Evolutionary conservation across 1,140 invertebrate species (phyloP).

Genomic region (Papilio dardanus): DNA sequence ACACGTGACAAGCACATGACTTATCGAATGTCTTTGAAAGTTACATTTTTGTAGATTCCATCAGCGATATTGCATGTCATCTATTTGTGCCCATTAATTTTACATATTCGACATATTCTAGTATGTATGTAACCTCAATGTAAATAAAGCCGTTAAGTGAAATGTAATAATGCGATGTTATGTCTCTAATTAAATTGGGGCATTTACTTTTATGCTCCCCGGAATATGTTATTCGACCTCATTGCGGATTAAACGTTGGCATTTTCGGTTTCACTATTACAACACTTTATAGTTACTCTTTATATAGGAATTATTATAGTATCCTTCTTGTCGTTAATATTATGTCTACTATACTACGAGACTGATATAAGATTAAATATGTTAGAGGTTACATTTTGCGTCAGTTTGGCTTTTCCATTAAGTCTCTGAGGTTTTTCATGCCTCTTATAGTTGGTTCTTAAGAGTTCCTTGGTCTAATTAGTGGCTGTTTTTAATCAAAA

Average conservation of each 20-base stretch:
- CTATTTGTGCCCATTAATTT: not conserved
- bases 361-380: not conserved
- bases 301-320: not conserved
- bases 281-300: not conserved
- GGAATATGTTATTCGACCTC: conserved; percentile 10
- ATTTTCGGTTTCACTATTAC: not conserved
- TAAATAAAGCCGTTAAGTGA: not conserved
- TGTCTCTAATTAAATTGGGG: conserved; percentile 1
- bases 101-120: not conserved
- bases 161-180: conserved; percentile 13
- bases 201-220: conserved; percentile 2
- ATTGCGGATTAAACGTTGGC: not conserved
- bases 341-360: not conserved
- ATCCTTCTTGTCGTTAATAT: not conserved
- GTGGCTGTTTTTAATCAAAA: too few relatives aligned
- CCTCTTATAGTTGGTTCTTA: too few relatives aligned
- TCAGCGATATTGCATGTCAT: not conserved
- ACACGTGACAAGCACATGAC: too few relatives aligned
- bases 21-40: too few relatives aligned
- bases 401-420: too few relatives aligned
- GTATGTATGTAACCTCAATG: not conserved
- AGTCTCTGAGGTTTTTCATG: too few relatives aligned
- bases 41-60: too few relatives aligned
- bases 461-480: too few relatives aligned
- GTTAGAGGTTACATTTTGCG: not conserved